Base-by-base conservation (phyloP, 1,140 invertebrate species). In the Lethrus apterus region DNA sequence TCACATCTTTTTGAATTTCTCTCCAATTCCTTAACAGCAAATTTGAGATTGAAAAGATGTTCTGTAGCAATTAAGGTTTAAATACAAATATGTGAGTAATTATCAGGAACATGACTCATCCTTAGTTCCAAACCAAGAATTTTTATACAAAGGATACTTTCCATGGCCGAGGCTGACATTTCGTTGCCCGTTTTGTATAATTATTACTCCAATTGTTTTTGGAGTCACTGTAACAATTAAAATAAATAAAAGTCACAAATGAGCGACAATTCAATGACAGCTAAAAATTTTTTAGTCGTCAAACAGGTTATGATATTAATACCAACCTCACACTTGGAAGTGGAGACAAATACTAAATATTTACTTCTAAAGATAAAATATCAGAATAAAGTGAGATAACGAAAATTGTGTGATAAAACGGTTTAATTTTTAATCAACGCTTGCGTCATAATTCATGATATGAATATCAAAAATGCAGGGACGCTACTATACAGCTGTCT, bases 41-140 rank as follows among this genome's bases (percentile, higher is more conserved):
- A 98, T 73, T 97, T 97, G 57, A 98, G 75, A 78, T 98, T 98
- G 64, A 98, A 98, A 35, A 98, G 73, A 73, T 98, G 91, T 73
- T 89, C 87, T 92, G 47, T 43, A 40, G 44, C 44, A 43, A 36
- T 57, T 72, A 65, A 72, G 69, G 62, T 35, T 32, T 41, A 33
- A 11, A 23, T 8, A 48, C 2, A 38, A 26, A 21, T 14, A 35
- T 14, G 31, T 36, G 23, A 44, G 29, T 48, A 43, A 48, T 38
- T 21, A 52, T 33, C n/a, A n/a, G n/a, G 23, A 49, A 21, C 23
- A 52, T 23, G 21, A 48, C 43, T 29, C 32, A 33, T 51, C 14
- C 10, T 50, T 45, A 11, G 2, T 26, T 17, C 33, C 1, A 26
- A 14, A 32, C 5, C 30, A 23, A 29, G 2, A 29, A 1, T 29